These are phyloP conservation scores for Zeuzera pyrina DNA, from an alignment of 2,888 invertebrate species.

Conservation along the genomic window DNA sequence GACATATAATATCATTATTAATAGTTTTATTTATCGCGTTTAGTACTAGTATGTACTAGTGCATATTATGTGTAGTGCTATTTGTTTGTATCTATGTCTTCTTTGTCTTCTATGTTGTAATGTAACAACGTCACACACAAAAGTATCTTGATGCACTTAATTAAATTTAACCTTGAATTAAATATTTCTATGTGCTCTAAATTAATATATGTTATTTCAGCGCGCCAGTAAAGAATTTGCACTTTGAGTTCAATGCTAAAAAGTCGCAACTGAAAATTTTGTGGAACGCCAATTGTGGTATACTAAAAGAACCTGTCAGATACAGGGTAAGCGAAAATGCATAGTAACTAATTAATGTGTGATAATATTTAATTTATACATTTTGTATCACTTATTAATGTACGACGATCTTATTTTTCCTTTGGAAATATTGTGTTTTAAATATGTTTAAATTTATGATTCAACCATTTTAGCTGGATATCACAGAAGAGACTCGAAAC, in stretches of 20 bases:
- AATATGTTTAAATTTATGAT: no score
- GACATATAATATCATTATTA: no score
- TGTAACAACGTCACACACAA: no score
- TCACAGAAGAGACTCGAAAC: conserved; percentile 42
- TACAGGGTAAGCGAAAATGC: conserved; percentile 74
- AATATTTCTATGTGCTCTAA: no score
- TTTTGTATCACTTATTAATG: background rate
- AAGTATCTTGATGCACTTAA: no score
- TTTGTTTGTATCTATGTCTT: no score
- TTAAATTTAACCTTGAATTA: no score
- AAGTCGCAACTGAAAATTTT: conserved; percentile 68
- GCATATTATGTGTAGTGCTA: no score
- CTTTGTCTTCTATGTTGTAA: no score
- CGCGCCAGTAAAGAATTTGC: conserved; percentile 80
- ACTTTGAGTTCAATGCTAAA: conserved; percentile 46
- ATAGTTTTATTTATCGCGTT: no score
- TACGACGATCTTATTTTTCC: conserved; percentile 7
- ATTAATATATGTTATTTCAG: conserved; percentile 23
- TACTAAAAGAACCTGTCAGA: conserved; percentile 43
- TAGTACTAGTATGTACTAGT: no score
- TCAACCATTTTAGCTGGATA: conserved; percentile 37
- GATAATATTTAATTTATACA: background rate
- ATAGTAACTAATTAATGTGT: no score
- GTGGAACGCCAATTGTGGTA: conserved; percentile 82
- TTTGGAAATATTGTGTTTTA: background rate